Percentiles rank a stretch among this genome's conserved stretches.
Conservation (phyloP, 2,797 vertebrate species). For the Paramormyrops hopkinsi region DNA sequence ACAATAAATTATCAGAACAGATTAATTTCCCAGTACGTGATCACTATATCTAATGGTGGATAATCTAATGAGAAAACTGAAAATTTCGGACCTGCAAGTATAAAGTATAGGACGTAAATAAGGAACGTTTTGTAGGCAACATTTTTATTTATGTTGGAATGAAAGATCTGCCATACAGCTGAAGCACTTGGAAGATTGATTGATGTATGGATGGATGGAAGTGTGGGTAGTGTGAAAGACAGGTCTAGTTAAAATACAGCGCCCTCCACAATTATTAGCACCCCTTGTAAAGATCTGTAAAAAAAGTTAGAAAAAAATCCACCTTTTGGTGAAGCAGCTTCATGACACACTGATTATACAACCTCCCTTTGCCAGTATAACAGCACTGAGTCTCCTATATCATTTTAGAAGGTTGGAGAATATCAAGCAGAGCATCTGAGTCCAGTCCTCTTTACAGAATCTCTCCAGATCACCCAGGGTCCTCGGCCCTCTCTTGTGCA, state of each 20-base stretch:
- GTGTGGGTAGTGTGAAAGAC: background rate
- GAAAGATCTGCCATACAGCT: background rate
- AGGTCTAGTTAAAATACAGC: background rate
- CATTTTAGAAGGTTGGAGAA: too few species aligned
- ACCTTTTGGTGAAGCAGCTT: background rate
- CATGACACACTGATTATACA: too few species aligned
- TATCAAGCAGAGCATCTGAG: too few species aligned
- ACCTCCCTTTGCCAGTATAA: too few species aligned
- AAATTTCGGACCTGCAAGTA: background rate
- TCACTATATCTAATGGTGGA: background rate
- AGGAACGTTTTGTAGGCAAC: background rate
- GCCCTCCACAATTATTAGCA: background rate
- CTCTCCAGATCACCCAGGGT: too few species aligned
- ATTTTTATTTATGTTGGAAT: background rate
- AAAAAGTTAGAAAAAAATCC: background rate
- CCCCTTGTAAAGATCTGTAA: background rate
- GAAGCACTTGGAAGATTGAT: background rate
- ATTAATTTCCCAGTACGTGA: background rate
- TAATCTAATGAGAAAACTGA: background rate
- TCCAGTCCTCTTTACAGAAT: too few species aligned
- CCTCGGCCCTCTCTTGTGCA: too few species aligned
- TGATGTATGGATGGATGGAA: background rate
- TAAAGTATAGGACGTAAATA: background rate
- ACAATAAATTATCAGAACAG: background rate
- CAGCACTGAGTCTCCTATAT: too few species aligned